These are phyloP conservation scores for Perodicticus potto DNA, from an alignment of 2,797 vertebrate species.

Conservation along the genomic window DNA sequence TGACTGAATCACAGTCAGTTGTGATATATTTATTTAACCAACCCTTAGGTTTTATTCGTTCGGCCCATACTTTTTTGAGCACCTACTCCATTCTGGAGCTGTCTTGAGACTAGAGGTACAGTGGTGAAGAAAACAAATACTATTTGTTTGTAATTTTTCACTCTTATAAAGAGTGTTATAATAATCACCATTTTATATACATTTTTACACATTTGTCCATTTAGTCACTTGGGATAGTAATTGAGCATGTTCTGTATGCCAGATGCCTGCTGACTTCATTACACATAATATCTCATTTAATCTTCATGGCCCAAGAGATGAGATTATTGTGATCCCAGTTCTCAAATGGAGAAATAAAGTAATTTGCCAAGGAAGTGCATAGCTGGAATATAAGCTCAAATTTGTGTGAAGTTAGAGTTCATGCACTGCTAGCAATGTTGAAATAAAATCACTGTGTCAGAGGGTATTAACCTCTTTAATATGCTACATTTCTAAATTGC, in stretches of 20 bases:
- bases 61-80: conserved; percentile 33
- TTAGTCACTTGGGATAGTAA: neutral
- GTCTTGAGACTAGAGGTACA: neutral
- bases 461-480: neutral
- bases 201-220: neutral
- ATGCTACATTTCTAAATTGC: neutral
- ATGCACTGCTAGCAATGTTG: neutral
- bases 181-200: neutral
- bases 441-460: neutral
- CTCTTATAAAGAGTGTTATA: neutral
- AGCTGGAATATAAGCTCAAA: neutral
- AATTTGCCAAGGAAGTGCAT: neutral
- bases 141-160: conserved; percentile 26
- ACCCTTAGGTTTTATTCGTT: conserved; percentile 30
- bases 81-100: conserved; percentile 1
- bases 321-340: neutral
- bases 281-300: conserved; percentile 3
- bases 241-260: neutral
- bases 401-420: neutral
- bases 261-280: neutral
- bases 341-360: conserved; percentile 17
- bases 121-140: conserved; percentile 15
- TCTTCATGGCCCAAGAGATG: neutral
- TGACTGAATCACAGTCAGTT: neutral
- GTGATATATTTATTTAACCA: conserved; percentile 21